phyloP scores from a whole-genome alignment of 1,140 invertebrate species.

The Heliconius eleuchia region DNA sequence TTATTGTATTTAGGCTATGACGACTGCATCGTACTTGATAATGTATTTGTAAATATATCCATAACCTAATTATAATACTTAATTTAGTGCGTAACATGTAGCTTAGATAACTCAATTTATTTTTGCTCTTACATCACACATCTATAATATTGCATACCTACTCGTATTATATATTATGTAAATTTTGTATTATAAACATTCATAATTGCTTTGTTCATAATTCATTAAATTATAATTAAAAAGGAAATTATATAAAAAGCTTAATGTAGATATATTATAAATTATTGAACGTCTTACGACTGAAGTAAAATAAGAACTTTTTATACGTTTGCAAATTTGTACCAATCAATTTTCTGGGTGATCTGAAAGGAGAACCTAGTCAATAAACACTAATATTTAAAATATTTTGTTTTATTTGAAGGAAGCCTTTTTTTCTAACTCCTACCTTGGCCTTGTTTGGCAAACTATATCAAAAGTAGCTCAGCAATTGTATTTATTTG shows the following conservation, averaged over 20 bases:
- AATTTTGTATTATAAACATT: not conserved
- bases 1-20: constrained; percentile 43
- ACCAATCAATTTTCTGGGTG: constrained; percentile 34
- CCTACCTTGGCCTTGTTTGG: no score
- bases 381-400: constrained; percentile 59
- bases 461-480: no score
- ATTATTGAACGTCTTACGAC: constrained; percentile 3
- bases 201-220: not conserved
- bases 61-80: constrained; percentile 44
- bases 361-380: constrained; percentile 60
- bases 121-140: constrained; percentile 1
- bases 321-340: constrained; percentile 72
- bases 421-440: not conserved
- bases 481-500: no score
- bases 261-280: not conserved
- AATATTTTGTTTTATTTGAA: constrained; percentile 37
- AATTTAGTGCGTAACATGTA: constrained; percentile 36
- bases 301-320: constrained; percentile 37
- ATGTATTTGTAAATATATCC: constrained; percentile 49
- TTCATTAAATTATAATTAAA: not conserved
- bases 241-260: not conserved
- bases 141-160: not conserved
- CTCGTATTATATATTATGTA: not conserved
- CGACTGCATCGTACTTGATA: constrained; percentile 53
- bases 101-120: constrained; percentile 21